Evolutionary conservation across 2,797 vertebrate genomes (phyloP), one percentile per base, ranked within the genome.

Genomic region (Falco naumanni): DNA sequence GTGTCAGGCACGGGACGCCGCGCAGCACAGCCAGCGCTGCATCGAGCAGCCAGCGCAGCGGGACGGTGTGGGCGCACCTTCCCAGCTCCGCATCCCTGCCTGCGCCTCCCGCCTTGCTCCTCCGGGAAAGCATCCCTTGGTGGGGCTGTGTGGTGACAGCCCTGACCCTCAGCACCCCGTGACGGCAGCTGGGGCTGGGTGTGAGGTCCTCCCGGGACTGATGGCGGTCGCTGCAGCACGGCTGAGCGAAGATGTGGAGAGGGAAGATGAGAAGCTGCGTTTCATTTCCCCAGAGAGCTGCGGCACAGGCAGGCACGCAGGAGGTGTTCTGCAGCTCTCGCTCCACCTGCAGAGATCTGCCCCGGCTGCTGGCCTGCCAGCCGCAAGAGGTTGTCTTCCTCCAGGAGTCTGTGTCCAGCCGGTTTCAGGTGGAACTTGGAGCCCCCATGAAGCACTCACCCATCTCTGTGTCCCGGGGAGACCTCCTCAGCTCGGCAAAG

Each of bases 191-290:
- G 1, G 13, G 45, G 45, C 22, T 1, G 3, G 51, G 20, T 1
- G 10, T 0, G 2, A 71, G 59, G 48, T 2, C 0, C 33, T 56
- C 22, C 34, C 1, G 1, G 65, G 21, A 25, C 4, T 9, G 34
- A 11, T 16, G 68, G 47, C 43, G 19, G 34, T 53, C 2, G 3
- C n/a, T 41, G 37, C 21, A 41, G 50, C 20, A 2, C 2, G 9
- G 41, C 34, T 0, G 2, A 50, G 48, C 0, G 4, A 63, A 22
- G 65, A 13, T 68, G 47, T 0, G 1, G 43, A 17, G 48, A n/a
- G 24, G 48, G n/a, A 85, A 39, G 47, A 20, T 34, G 75, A 18
- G 34, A 53, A 24, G 66, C 43, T 5, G 21, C 2, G 0, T 65
- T 45, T 74, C 17, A 3, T 37, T n/a, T 74, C n/a, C 60, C 4